Evolutionary conservation across 2,888 invertebrate species (phyloP).

Genomic region (Dioctria rufipes): DNA sequence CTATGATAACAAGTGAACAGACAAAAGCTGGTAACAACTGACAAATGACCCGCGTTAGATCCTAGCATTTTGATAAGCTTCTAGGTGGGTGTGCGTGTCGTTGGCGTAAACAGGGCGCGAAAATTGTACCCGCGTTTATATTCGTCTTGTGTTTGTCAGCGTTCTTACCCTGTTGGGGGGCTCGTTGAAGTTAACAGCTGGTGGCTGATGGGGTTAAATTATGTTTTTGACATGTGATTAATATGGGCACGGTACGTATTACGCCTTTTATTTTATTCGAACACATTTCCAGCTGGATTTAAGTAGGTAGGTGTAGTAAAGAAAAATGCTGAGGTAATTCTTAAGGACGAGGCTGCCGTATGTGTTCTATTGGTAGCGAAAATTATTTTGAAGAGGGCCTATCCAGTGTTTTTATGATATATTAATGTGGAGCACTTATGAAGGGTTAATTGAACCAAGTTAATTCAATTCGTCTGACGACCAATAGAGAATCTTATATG

Average conservation of each 20-base stretch:
- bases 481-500: no score
- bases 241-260: background rate
- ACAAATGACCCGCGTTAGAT: slow-evolving; percentile 54
- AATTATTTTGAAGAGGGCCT: no score
- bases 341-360: no score
- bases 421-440: no score
- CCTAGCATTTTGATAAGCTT: slow-evolving; percentile 50
- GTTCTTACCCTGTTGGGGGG: slow-evolving; percentile 25
- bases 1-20: slow-evolving; percentile 33
- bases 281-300: no score
- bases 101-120: slow-evolving; percentile 41
- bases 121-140: slow-evolving; percentile 12
- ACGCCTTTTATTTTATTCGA: background rate
- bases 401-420: no score
- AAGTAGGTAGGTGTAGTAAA: no score
- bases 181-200: slow-evolving; percentile 12
- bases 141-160: slow-evolving; percentile 21
- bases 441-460: no score
- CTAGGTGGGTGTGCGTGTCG: slow-evolving; percentile 42
- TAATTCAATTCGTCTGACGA: no score
- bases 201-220: slow-evolving; percentile 52
- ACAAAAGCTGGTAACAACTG: slow-evolving; percentile 50
- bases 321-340: no score
- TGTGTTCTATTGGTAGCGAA: no score
- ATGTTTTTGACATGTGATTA: slow-evolving; percentile 49